Base-by-base conservation (phyloP, 1,140 invertebrate species). In the Diprion similis region DNA sequence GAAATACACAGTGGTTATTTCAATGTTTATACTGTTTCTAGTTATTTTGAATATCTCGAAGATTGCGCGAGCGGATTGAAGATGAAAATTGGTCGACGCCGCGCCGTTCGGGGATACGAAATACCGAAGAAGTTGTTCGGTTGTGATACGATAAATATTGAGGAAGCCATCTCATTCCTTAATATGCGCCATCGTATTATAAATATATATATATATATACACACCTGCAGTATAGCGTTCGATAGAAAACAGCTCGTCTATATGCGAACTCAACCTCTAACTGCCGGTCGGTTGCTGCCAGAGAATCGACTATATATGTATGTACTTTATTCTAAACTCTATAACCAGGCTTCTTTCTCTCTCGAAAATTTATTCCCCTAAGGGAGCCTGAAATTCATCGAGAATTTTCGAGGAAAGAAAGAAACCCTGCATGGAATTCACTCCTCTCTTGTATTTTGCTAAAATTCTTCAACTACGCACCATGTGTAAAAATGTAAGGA, bases 231-330 rank as follows among this genome's bases (percentile, higher is more conserved):
- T 15, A 59, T 8, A 59, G 11, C 51, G n/a, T 59, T 59, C 51
- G 51, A 17, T 13, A 17, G 51, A 59, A 59, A 59, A 59, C 51
- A 59, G 51, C 51, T 59, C 51, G 4, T 59, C 51, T 59, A 59
- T 59, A 59, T 59, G 51, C 51, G 51, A n/a, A 59, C 51, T 59
- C 51, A 17, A 59, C 51, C 51, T 59, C 51, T 59, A 59, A 59
- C 51, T 59, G 51, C 51, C 51, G 51, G 51, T 17, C n/a, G 51
- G 51, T 17, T 59, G 11, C n/a, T 59, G 11, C 51, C 6, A 17
- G n/a, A 59, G 24, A 37, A 15, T 8, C 51, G 51, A 59, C 6
- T 59, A 37, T 37, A 6, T 37, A 37, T 37, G 24, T 37, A 37
- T 6, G 24, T 37, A 59, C n/a, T 59, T 59, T 59, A 59, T 59